Evolutionary conservation across 2,797 vertebrate species (phyloP).

Genomic region (Pipistrellus pipistrellus): DNA sequence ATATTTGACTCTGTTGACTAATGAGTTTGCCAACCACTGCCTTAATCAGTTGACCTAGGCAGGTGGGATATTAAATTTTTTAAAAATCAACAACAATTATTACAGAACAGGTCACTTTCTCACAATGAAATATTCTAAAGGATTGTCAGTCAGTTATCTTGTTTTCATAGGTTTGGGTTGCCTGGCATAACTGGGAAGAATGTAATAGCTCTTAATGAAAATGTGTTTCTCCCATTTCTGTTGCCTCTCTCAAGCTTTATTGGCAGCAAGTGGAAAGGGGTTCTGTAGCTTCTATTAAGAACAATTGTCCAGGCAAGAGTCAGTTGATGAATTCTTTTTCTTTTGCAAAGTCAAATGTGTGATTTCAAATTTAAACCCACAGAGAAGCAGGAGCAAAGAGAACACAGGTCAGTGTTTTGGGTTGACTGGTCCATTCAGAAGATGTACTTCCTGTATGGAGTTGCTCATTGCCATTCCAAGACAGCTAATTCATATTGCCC

Average conservation of each 20-base stretch:
- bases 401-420: not conserved
- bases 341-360: not conserved
- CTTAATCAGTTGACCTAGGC: not conserved
- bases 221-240: not conserved
- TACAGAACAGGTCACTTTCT: not conserved
- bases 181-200: not conserved
- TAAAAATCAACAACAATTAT: not conserved
- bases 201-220: not conserved
- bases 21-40: no score
- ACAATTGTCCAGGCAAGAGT: not conserved
- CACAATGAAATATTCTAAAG: not conserved
- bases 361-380: not conserved
- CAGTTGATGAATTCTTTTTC: not conserved
- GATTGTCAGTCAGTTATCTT: not conserved
- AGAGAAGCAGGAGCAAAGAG: not conserved
- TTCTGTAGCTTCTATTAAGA: not conserved
- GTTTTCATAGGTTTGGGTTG: not conserved
- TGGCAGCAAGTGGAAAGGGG: not conserved
- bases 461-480: not conserved
- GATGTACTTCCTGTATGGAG: not conserved
- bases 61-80: not conserved
- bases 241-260: not conserved
- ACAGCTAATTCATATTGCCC: not conserved
- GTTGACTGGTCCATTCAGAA: not conserved
- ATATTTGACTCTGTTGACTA: no score